phyloP scores from a whole-genome alignment of 1,140 invertebrate genomes.

The Drosophila takahashii region DNA sequence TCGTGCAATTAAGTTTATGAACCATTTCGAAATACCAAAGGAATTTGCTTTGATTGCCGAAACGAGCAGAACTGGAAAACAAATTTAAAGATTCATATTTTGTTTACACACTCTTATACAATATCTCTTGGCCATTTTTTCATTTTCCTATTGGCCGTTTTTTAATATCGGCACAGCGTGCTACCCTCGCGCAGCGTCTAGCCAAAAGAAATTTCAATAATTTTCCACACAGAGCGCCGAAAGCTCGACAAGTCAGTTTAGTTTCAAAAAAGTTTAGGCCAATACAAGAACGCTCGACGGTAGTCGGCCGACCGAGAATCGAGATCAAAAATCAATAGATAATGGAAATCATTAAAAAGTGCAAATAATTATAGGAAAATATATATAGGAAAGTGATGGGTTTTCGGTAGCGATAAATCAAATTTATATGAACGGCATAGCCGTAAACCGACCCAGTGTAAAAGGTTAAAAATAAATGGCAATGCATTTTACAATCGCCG shows the following conservation, averaged over 20 bases:
- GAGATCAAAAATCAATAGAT: conserved; percentile 59
- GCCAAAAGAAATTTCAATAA: conserved; percentile 80
- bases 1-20: conserved; percentile 29
- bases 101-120: conserved; percentile 23
- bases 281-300: conserved; percentile 58
- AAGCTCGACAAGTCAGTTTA: conserved; percentile 72
- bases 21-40: conserved; percentile 36
- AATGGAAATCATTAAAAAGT: conserved; percentile 45
- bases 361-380: conserved; percentile 30
- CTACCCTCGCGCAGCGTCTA: conserved; percentile 59
- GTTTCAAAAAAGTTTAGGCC: conserved; percentile 80
- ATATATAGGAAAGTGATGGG: conserved; percentile 5
- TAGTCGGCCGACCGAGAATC: conserved; percentile 32
- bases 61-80: conserved; percentile 19
- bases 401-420: conserved; percentile 24
- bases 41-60: conserved; percentile 37
- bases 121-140: conserved; percentile 15
- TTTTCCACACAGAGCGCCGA: conserved; percentile 61
- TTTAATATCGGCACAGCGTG: conserved; percentile 48
- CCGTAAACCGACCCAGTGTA: conserved; percentile 10
- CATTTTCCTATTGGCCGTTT: conserved; percentile 12
- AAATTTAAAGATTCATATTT: conserved; percentile 35
- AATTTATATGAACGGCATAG: neutral
- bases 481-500: conserved; percentile 65
- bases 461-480: conserved; percentile 66